These are phyloP conservation scores for Neoascia interrupta DNA, from an alignment of 2,888 invertebrate genomes.

Conservation along the genomic window DNA sequence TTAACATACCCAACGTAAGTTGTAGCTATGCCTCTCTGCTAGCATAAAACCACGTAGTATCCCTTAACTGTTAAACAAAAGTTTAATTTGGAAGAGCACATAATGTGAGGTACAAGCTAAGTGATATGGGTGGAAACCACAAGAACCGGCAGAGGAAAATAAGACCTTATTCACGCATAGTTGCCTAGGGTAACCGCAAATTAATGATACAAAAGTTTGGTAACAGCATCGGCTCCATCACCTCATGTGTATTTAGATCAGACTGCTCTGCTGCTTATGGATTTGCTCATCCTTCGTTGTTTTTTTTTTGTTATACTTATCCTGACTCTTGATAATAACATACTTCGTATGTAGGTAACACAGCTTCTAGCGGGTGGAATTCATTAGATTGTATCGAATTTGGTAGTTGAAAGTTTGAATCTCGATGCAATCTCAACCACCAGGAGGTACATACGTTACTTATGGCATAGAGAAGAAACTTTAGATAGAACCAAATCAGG, in stretches of 20 bases:
- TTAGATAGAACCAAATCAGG: neutral
- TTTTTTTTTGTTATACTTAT: constrained; percentile 24
- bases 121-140: too few relatives aligned
- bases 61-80: too few relatives aligned
- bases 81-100: too few relatives aligned
- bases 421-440: constrained; percentile 4
- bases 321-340: constrained; percentile 40
- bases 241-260: neutral
- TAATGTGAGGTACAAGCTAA: too few relatives aligned
- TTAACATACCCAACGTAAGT: too few relatives aligned
- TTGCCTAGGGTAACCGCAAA: constrained; percentile 46
- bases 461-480: too few relatives aligned
- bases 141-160: too few relatives aligned
- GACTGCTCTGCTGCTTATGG: too few relatives aligned
- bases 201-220: constrained; percentile 52
- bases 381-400: constrained; percentile 14
- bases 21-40: too few relatives aligned
- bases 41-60: too few relatives aligned
- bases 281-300: too few relatives aligned
- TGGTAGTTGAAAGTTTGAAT: constrained; percentile 22
- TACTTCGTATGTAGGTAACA: constrained; percentile 29
- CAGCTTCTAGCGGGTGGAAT: neutral
- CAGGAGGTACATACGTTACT: neutral
- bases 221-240: constrained; percentile 14
- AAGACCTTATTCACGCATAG: too few relatives aligned